phyloP scores from a whole-genome alignment of 2,113 vertebrate species.

The Megaceryle torquata region DNA sequence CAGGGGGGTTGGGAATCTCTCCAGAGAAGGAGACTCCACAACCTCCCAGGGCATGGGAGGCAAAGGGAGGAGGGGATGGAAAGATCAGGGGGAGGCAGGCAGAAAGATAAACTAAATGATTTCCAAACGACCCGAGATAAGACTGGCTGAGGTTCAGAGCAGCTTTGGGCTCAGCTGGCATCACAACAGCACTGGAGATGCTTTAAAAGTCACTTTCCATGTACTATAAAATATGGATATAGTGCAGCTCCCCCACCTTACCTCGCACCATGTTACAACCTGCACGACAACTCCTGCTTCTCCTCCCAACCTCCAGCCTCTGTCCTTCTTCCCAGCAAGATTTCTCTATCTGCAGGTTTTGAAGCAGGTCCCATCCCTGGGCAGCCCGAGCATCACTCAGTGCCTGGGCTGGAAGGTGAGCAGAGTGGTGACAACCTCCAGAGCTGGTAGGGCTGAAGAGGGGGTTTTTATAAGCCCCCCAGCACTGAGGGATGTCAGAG shows the following conservation, averaged over 20 bases:
- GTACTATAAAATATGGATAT: conserved; percentile 54
- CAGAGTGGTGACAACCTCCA: not conserved
- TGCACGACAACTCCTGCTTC: not conserved
- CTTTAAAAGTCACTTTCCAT: conserved; percentile 57
- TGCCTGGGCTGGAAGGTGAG: not conserved
- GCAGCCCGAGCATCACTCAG: not conserved
- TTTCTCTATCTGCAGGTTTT: not conserved
- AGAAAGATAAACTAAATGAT: not conserved
- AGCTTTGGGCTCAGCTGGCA: not conserved
- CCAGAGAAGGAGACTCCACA: not conserved
- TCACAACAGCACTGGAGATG: not conserved
- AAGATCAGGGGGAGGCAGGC: not conserved
- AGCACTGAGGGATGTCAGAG: not conserved
- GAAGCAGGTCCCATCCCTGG: not conserved
- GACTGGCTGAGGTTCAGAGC: not conserved
- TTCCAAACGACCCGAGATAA: not conserved
- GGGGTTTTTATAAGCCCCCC: not conserved
- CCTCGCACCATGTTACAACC: not conserved
- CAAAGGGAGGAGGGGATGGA: not conserved
- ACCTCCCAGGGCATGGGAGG: not conserved
- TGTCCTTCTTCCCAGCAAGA: not conserved
- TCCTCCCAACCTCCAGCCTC: not conserved
- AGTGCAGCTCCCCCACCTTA: conserved; percentile 2
- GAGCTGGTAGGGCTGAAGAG: not conserved
- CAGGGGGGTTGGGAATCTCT: not conserved